Conservation (phyloP, 1,140 invertebrate species). For the Copidosoma floridanum region DNA sequence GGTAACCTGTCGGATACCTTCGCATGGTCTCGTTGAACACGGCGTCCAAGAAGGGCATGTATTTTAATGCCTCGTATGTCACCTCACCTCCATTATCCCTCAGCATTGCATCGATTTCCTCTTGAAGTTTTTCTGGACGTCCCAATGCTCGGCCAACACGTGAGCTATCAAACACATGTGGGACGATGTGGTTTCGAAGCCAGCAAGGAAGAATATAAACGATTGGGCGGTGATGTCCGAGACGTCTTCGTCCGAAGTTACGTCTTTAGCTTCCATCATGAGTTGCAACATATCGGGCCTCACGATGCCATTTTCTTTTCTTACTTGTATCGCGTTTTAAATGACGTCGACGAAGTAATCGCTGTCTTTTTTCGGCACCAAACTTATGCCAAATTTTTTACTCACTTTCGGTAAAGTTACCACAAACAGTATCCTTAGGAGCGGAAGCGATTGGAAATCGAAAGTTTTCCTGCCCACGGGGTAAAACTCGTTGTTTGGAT, state of each 20-base stretch:
- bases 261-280: slow-evolving; percentile 40
- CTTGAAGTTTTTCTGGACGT: slow-evolving; percentile 53
- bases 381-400: slow-evolving; percentile 11
- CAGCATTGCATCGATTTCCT: slow-evolving; percentile 46
- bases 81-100: slow-evolving; percentile 26
- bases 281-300: slow-evolving; percentile 44
- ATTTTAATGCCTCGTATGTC: slow-evolving; percentile 31
- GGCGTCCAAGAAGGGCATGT: slow-evolving; percentile 36
- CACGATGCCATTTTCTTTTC: slow-evolving; percentile 30
- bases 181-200: slow-evolving; percentile 47
- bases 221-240: slow-evolving; percentile 36
- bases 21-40: slow-evolving; percentile 55
- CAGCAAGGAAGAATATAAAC: slow-evolving; percentile 47
- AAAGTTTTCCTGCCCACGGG: slow-evolving; percentile 38
- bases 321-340: slow-evolving; percentile 21
- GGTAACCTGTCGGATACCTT: slow-evolving; percentile 59
- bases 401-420: slow-evolving; percentile 12
- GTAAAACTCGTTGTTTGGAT: slow-evolving; percentile 46
- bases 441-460: slow-evolving; percentile 25
- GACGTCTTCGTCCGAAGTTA: slow-evolving; percentile 17
- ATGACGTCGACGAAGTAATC: slow-evolving; percentile 36
- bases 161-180: slow-evolving; percentile 45
- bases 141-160: slow-evolving; percentile 57
- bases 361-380: slow-evolving; percentile 19
- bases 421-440: slow-evolving; percentile 23